A percentile compares a stretch with the other conserved stretches of the same genome.
These are phyloP conservation scores for Dryococelus australis DNA, from an alignment of 2,888 invertebrate species.

Conservation along the genomic window DNA sequence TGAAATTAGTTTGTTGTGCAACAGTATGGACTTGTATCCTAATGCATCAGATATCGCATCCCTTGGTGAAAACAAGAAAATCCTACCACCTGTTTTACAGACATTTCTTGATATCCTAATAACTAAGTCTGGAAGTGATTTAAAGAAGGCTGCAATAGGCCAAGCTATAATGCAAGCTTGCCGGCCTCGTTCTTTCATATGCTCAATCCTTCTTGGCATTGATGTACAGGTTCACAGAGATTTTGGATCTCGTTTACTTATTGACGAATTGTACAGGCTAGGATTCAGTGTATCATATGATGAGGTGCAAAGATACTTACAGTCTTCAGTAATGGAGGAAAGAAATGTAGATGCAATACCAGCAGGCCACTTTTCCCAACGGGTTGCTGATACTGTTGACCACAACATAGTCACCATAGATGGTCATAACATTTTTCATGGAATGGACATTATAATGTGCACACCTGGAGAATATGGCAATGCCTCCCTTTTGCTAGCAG, in stretches of 20 bases:
- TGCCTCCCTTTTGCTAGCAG: background rate
- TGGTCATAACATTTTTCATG: conserved; percentile 13
- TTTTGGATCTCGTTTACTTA: conserved; percentile 24
- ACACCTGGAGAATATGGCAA: background rate
- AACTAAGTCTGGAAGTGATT: too few species aligned
- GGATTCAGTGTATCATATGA: background rate
- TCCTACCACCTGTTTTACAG: too few species aligned
- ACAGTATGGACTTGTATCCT: too few species aligned
- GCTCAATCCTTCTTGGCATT: conserved; percentile 13
- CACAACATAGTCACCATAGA: conserved; percentile 24
- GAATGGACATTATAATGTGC: background rate
- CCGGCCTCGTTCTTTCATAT: conserved; percentile 26
- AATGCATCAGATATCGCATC: too few species aligned
- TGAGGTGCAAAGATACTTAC: conserved; percentile 9
- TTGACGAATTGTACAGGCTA: conserved; percentile 5
- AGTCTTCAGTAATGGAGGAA: conserved; percentile 23
- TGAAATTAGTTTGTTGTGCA: conserved; percentile 19
- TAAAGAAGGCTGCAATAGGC: too few species aligned
- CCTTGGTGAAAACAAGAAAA: too few species aligned
- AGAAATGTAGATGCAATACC: conserved; percentile 12
- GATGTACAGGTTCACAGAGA: conserved; percentile 7
- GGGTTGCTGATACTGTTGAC: conserved; percentile 4
- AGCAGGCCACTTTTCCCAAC: background rate
- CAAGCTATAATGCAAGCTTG: too few species aligned
- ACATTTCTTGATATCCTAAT: too few species aligned